Conservation (phyloP, 2,113 vertebrate species). For the Numida meleagris region DNA sequence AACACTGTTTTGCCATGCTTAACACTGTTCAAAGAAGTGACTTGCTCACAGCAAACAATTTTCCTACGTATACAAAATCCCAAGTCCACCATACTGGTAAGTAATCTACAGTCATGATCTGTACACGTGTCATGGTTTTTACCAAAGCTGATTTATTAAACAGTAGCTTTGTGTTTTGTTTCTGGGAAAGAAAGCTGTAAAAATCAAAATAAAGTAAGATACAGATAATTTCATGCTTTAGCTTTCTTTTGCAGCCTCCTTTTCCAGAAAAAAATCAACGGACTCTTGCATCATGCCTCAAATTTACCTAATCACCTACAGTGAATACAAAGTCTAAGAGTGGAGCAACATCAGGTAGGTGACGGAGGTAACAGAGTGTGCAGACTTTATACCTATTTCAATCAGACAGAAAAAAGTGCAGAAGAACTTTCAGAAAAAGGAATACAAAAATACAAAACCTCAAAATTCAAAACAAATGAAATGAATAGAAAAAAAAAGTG, state of each 20-base stretch:
- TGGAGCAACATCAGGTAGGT: background rate
- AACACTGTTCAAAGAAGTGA: background rate
- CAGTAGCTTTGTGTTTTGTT: background rate
- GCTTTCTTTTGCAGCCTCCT: background rate
- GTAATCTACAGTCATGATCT: background rate
- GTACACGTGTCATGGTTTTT: background rate
- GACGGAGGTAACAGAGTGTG: accelerated
- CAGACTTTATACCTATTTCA: background rate
- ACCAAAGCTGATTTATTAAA: background rate
- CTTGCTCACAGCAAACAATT: background rate
- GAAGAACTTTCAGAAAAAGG: background rate
- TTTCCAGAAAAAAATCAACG: background rate
- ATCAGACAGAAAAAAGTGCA: background rate
- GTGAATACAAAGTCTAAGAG: background rate
- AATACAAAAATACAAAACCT: background rate
- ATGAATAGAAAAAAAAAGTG: accelerated
- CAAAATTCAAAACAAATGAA: background rate
- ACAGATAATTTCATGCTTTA: background rate
- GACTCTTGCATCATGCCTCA: background rate
- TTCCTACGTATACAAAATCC: background rate
- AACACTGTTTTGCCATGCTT: background rate
- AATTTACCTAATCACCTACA: background rate
- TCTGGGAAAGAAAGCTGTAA: background rate
- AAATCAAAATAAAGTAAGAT: background rate
- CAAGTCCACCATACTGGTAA: background rate